Evolutionary conservation across 2,113 vertebrate genomes (phyloP), one percentile per base, ranked within the genome.

Genomic region (Connochaetes taurinus): DNA sequence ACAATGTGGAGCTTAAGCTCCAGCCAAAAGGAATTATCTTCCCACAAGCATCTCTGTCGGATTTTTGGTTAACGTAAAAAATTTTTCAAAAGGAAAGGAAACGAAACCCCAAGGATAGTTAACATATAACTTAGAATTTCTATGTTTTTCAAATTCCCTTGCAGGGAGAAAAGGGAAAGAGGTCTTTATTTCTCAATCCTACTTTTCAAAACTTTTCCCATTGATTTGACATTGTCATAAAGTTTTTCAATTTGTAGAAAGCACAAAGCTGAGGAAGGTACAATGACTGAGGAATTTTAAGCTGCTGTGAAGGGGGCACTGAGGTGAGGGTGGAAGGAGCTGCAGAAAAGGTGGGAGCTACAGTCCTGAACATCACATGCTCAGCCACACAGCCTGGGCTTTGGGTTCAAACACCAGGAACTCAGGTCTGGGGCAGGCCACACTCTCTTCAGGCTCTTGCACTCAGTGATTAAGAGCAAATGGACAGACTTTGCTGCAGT

Each of bases 91-190:
- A 98, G 74, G n/a, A 50, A 92, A 97, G 87, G 90, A 96, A 97
- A 98, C 47, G 88, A 94, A 98, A 98, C 91, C 96, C 97, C 86
- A 97, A 98, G 96, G 98, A 98, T 98, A 97, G 94, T 97, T 98
- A 97, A 95, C 88, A 98, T 96, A 78, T 85, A 96, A 96, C 92
- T 96, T 84, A 96, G 45, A 96, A 92, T 90, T 97, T 97, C 96
- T 97, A 21, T 74, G 95, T 95, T 97, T 97, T 97, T 97, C 67
- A 95, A 98, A 98, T 97, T 97, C 91, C 93, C 96, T 97, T 95
- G 78, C 76, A 96, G 88, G 82, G 40, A 96, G 55, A 91, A 94
- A 95, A 94, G 71, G 88, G 76, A 98, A 91, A 96, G 64, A 87
- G 62, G 45, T 96, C 96, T 95, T 97, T 96, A 98, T 98, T 98